Evolutionary conservation across 2,113 vertebrate genomes (phyloP).

Genomic region (Onychostoma macrolepis): DNA sequence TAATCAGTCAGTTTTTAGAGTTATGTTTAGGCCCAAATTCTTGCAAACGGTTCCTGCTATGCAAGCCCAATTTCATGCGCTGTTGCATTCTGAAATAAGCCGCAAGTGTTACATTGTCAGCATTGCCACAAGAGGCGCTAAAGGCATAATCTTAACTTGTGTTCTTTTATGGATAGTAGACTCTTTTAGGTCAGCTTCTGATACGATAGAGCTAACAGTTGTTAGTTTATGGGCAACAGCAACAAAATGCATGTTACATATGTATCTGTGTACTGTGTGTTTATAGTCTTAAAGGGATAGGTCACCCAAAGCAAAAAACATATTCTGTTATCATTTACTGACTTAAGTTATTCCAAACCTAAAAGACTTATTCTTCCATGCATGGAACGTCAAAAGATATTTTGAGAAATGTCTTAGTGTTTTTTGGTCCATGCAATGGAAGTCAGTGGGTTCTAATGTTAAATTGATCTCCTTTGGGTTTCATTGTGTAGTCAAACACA

Average conservation of each 20-base stretch:
- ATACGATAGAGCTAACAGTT: neutral
- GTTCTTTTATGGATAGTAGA: neutral
- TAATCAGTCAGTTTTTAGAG: slow-evolving; percentile 1
- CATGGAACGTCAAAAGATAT: too few relatives aligned
- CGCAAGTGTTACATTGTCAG: neutral
- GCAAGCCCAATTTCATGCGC: slow-evolving; percentile 1
- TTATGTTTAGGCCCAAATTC: neutral
- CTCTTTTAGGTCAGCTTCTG: slow-evolving; percentile 3
- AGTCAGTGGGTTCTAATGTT: too few relatives aligned
- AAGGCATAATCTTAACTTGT: neutral
- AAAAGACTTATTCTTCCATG: neutral
- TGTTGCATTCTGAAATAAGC: slow-evolving; percentile 8
- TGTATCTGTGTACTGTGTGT: neutral
- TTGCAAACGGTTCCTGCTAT: neutral
- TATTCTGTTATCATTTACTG: neutral
- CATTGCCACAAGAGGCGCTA: neutral
- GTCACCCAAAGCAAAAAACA: neutral
- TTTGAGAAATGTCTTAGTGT: too few relatives aligned
- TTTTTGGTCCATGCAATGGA: too few relatives aligned
- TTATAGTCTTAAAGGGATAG: slow-evolving; percentile 2
- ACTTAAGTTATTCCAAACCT: neutral
- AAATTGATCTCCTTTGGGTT: too few relatives aligned
- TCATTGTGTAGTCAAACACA: too few relatives aligned
- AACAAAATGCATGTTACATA: neutral
- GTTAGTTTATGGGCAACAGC: neutral